phyloP scores from a whole-genome alignment of 2,113 vertebrate genomes.

The Theristicus caerulescens region DNA sequence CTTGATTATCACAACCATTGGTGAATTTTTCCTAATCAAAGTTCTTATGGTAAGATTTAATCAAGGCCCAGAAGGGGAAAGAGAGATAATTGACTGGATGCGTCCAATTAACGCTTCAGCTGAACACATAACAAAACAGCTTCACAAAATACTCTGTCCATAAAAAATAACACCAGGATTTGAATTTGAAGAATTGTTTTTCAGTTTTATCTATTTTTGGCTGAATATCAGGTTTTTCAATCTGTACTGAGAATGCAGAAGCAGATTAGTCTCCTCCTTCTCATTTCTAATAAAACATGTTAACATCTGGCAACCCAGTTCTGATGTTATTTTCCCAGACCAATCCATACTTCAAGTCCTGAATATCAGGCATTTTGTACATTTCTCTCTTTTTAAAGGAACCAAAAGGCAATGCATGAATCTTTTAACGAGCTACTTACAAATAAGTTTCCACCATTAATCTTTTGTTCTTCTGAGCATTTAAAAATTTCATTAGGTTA shows the following conservation, averaged over 20 bases:
- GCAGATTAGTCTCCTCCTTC: slow-evolving; percentile 54
- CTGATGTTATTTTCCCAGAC: neutral
- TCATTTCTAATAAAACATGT: slow-evolving; percentile 53
- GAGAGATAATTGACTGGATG: neutral
- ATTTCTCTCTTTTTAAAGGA: neutral
- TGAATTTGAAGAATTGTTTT: slow-evolving; percentile 13
- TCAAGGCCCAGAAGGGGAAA: neutral
- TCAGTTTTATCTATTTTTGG: slow-evolving; percentile 53
- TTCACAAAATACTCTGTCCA: neutral
- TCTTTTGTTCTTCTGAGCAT: neutral
- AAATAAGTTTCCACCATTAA: neutral
- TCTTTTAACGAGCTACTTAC: neutral
- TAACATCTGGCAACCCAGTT: slow-evolving; percentile 62
- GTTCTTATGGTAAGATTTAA: neutral
- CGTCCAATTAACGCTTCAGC: neutral
- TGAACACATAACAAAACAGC: neutral
- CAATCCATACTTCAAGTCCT: neutral
- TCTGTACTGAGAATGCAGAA: slow-evolving; percentile 37
- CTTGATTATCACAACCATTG: neutral
- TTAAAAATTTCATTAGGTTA: neutral
- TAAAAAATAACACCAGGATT: slow-evolving; percentile 17
- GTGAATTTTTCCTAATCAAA: neutral
- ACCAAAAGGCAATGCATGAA: neutral
- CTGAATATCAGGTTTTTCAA: slow-evolving; percentile 46
- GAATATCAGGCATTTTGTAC: neutral